Evolutionary conservation across 2,888 invertebrate species (phyloP), one percentile per base, ranked within the genome.

Genomic region (Dichetophora obliterata): DNA sequence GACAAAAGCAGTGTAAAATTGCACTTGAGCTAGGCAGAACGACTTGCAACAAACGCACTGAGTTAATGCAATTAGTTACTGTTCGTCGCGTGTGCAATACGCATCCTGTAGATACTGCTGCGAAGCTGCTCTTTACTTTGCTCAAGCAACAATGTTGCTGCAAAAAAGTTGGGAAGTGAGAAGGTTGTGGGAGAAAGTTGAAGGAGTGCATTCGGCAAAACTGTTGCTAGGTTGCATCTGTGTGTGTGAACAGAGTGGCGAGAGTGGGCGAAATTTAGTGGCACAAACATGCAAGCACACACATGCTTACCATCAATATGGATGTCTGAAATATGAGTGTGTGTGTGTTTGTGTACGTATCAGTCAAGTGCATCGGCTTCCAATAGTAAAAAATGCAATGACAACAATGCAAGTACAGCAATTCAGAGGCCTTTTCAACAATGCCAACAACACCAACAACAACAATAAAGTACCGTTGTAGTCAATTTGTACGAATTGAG

Each of bases 31-130:
- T 59, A 22, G 24, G 59, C 11, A 22, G 71, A 11, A 57, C 19
- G 57, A 50, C 31, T 27, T 31, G 31, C 50, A 37, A 69, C 57
- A 65, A 75, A 74, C 76, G 75, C 79, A 43, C 43, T 6, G 43
- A 76, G 76, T 81, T 80, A 81, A 81, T 80, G 80, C 80, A 79
- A 80, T 81, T 81, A 81, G 79, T 80, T 76, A 77, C 81, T 76
- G 79, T 81, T 81, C 79, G 78, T 80, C 77, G 81, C 81, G 79
- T 81, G 78, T 76, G 78, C 79, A 78, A 78, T 31, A 31, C 19
- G 14, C 52, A 27, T 43, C 37, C 43, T 31, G 19, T 34, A 34
- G 11, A 70, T 52, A 34, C 19, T 66, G 19, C 9, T 66, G 19
- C 9, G 69, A 52, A 31, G 19, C 52, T 65, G 11, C 6, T 78